phyloP scores from a whole-genome alignment of 2,797 vertebrate species.

The Podargus strigoides region DNA sequence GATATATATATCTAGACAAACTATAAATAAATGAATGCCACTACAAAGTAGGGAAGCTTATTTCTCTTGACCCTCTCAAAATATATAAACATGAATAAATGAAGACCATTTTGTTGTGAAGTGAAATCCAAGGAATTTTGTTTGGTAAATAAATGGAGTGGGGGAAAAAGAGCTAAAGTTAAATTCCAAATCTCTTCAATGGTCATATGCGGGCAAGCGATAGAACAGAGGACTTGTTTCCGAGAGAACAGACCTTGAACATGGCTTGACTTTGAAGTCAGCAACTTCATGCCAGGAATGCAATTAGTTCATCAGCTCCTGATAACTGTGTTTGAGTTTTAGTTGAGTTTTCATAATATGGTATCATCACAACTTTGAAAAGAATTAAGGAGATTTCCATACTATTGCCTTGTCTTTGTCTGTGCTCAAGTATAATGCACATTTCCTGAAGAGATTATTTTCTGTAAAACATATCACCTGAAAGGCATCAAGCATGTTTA shows the following conservation, averaged over 20 bases:
- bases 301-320: not conserved
- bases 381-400: not conserved
- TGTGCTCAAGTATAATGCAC: not conserved
- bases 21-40: not conserved
- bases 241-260: not conserved
- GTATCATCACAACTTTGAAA: not conserved
- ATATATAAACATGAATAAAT: not conserved
- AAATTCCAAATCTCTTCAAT: not conserved
- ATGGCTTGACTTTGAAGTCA: not conserved
- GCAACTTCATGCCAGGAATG: not conserved
- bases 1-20: too few species aligned
- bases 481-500: not conserved
- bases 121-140: not conserved
- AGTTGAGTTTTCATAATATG: not conserved
- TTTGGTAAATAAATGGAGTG: not conserved
- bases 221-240: not conserved
- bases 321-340: not conserved
- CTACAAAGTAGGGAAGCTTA: not conserved
- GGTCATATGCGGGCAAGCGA: not conserved
- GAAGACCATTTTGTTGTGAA: not conserved
- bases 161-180: not conserved
- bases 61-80: not conserved
- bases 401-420: not conserved
- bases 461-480: not conserved
- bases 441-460: not conserved